Evolutionary conservation across 1,140 invertebrate genomes (phyloP).

Genomic region (Trichogramma pretiosum): DNA sequence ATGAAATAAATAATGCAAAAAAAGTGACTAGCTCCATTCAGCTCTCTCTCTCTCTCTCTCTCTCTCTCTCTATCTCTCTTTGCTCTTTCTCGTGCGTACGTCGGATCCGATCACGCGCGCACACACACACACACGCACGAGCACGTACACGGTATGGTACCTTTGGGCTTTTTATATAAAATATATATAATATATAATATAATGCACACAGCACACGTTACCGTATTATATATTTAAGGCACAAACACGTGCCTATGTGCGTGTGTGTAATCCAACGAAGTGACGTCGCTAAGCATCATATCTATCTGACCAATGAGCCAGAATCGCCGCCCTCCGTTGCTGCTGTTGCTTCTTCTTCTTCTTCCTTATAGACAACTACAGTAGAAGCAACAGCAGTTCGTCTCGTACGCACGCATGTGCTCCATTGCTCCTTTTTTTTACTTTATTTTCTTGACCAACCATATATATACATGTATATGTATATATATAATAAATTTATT

Average conservation of each 20-base stretch:
- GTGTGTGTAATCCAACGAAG: constrained; percentile 28
- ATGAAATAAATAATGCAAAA: too few relatives aligned
- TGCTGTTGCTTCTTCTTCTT: neutral
- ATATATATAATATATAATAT: too few relatives aligned
- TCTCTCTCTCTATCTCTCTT: too few relatives aligned
- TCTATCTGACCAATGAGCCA: constrained; percentile 35
- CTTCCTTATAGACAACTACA: too few relatives aligned
- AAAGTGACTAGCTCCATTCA: too few relatives aligned
- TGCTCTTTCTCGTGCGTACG: constrained; percentile 17
- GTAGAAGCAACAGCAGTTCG: too few relatives aligned
- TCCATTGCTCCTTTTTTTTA: neutral
- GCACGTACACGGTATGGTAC: neutral
- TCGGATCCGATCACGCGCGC: constrained; percentile 17
- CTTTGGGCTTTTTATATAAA: too few relatives aligned
- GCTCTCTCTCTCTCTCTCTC: too few relatives aligned
- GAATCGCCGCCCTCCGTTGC: constrained; percentile 20
- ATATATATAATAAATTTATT: too few relatives aligned
- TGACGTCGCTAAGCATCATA: constrained; percentile 34
- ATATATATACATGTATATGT: neutral
- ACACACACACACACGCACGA: constrained; percentile 8
- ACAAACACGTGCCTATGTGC: neutral
- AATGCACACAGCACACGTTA: too few relatives aligned
- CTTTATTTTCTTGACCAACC: neutral
- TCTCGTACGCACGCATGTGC: neutral
- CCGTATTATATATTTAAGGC: too few relatives aligned